These are phyloP conservation scores for Drosophila sucinea DNA, from an alignment of 1,140 invertebrate genomes.

Conservation along the genomic window DNA sequence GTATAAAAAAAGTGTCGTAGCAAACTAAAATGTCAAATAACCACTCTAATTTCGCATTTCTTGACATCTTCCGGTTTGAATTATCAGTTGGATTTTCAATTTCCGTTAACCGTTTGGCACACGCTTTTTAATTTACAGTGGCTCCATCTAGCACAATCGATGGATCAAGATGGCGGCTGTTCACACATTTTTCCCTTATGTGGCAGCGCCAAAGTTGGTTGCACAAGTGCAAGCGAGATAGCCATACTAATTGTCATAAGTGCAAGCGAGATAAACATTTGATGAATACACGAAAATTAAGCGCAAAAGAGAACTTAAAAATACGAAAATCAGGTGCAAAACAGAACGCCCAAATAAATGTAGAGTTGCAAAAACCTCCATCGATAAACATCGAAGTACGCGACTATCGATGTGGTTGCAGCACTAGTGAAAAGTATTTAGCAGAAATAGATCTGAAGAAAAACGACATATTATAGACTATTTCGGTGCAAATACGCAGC, in stretches of 20 bases:
- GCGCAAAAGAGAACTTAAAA: background rate
- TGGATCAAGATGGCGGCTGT: constrained; percentile 1
- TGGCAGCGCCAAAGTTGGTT: background rate
- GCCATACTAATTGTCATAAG: background rate
- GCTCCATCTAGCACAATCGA: background rate
- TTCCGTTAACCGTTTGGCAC: no score
- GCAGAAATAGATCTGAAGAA: constrained; percentile 59
- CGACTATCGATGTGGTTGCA: background rate
- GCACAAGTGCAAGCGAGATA: constrained; percentile 14
- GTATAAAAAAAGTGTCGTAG: no score
- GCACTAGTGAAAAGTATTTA: constrained; percentile 64
- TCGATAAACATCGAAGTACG: no score
- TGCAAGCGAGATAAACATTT: constrained; percentile 8
- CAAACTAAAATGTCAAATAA: no score
- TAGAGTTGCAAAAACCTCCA: no score
- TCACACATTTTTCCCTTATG: background rate
- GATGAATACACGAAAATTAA: no score
- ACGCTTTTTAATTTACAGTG: no score
- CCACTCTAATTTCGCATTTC: no score
- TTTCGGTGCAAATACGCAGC: constrained; percentile 48
- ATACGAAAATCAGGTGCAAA: constrained; percentile 1
- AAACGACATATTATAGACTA: constrained; percentile 45
- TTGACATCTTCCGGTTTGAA: no score
- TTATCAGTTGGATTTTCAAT: no score
- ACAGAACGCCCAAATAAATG: background rate